These are phyloP conservation scores for Coremacera marginata DNA, from an alignment of 2,888 invertebrate genomes.

Conservation along the genomic window DNA sequence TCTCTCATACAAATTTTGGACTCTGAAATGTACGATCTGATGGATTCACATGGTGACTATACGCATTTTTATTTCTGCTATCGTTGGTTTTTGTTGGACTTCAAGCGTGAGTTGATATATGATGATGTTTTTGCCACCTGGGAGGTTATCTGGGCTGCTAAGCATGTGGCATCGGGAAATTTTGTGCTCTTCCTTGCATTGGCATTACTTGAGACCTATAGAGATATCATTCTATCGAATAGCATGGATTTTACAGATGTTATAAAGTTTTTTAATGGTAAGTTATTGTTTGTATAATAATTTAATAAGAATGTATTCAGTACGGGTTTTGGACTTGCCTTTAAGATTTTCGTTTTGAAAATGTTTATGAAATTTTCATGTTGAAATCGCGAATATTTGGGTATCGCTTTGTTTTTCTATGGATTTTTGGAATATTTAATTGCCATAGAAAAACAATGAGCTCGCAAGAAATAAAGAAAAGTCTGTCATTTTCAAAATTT, in stretches of 20 bases:
- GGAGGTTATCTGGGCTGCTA: constrained; percentile 97
- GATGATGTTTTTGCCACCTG: constrained; percentile 94
- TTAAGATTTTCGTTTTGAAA: too few relatives aligned
- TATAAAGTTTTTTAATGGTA: constrained; percentile 98
- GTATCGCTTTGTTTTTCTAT: too few relatives aligned
- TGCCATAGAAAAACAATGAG: too few relatives aligned
- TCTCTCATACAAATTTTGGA: constrained; percentile 90
- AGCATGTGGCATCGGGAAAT: constrained; percentile 85
- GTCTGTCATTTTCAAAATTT: too few relatives aligned
- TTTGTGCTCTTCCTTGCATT: constrained; percentile 94
- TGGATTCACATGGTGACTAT: constrained; percentile 95
- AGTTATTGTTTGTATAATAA: constrained; percentile 50
- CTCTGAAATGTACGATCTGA: constrained; percentile 92
- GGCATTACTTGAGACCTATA: constrained; percentile 90
- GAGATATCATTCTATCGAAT: constrained; percentile 94
- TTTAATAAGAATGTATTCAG: too few relatives aligned
- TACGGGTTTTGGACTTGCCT: too few relatives aligned
- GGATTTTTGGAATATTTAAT: too few relatives aligned
- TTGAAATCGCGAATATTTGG: too few relatives aligned
- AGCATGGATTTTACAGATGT: constrained; percentile 98
- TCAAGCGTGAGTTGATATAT: constrained; percentile 93
- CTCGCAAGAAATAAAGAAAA: too few relatives aligned
- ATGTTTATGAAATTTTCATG: background rate
- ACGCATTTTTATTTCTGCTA: constrained; percentile 98
- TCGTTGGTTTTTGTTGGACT: constrained; percentile 96